Percentiles rank a stretch among this genome's conserved stretches.
Conservation (phyloP, 2,113 vertebrate genomes). For the Hydrolagus affinis region DNA sequence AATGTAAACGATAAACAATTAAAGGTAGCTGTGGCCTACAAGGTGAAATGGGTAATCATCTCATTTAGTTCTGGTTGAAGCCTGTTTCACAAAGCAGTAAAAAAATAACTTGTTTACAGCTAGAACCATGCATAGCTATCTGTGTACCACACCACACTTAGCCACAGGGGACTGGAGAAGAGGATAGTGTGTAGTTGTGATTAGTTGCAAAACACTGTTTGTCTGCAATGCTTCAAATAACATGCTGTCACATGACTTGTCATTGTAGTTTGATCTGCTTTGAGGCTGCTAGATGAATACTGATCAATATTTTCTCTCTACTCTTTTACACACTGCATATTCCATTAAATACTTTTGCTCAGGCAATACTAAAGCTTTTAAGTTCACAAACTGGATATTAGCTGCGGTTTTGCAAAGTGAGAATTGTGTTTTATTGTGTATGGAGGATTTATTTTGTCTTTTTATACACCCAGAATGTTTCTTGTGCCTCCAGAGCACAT, state of each 20-base stretch:
- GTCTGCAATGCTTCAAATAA: conserved; percentile 43
- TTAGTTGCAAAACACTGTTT: conserved; percentile 39
- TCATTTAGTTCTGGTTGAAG: conserved; percentile 35
- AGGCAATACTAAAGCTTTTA: not conserved
- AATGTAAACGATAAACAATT: not conserved
- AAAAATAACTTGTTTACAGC: conserved; percentile 42
- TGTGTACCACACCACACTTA: not conserved
- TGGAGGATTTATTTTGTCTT: not conserved
- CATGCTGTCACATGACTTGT: conserved; percentile 47
- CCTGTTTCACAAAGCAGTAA: not conserved
- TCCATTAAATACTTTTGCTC: conserved; percentile 4
- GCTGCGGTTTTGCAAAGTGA: not conserved
- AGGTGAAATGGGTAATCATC: not conserved
- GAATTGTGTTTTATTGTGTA: not conserved
- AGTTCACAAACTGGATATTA: not conserved
- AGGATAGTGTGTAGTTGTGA: conserved; percentile 37
- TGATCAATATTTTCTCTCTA: conserved; percentile 42
- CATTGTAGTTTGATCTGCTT: conserved; percentile 45
- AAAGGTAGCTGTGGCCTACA: not conserved
- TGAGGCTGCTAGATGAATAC: conserved; percentile 45
- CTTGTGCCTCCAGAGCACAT: not conserved
- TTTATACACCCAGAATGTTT: conserved; percentile 27
- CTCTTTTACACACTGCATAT: not conserved
- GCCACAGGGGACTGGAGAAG: conserved; percentile 35
- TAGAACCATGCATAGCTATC: conserved; percentile 22